Evolutionary conservation across 2,113 vertebrate species (phyloP).

Genomic region (Mesitornis unicolor): DNA sequence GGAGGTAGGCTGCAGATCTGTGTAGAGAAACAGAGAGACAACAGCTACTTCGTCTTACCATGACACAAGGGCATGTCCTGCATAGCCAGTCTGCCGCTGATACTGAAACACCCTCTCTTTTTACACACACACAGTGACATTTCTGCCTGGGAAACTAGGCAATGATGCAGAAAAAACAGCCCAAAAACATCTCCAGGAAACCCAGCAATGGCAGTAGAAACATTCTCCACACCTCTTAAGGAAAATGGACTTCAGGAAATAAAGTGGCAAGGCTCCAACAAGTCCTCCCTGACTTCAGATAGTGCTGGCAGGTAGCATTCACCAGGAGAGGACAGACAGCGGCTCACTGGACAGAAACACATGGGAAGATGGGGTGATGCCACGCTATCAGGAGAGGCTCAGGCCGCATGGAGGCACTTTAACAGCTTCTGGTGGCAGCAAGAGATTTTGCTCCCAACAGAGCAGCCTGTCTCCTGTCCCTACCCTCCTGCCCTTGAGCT

Average conservation of each 20-base stretch:
- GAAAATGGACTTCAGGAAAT: background rate
- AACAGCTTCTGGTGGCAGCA: background rate
- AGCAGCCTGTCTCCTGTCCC: background rate
- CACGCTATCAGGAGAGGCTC: background rate
- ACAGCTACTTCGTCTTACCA: background rate
- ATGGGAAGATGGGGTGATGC: rapidly evolving
- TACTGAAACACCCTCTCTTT: background rate
- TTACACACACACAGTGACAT: background rate
- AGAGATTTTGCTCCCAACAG: background rate
- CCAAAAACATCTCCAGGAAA: background rate
- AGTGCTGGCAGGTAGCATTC: background rate
- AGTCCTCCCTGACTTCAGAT: background rate
- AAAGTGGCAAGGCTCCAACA: background rate
- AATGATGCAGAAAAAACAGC: background rate
- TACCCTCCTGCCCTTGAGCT: background rate
- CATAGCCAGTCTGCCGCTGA: rapidly evolving
- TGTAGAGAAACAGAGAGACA: background rate
- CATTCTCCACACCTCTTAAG: background rate
- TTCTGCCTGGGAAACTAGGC: background rate
- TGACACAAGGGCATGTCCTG: background rate
- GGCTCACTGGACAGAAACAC: background rate
- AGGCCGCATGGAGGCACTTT: background rate
- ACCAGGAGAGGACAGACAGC: background rate
- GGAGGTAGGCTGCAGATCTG: slow-evolving; percentile 61
- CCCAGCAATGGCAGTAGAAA: background rate